Percentiles rank a stretch among this genome's conserved stretches.
Evolutionary conservation across 1,140 invertebrate species (phyloP).

Genomic region (Ceratina australensis): DNA sequence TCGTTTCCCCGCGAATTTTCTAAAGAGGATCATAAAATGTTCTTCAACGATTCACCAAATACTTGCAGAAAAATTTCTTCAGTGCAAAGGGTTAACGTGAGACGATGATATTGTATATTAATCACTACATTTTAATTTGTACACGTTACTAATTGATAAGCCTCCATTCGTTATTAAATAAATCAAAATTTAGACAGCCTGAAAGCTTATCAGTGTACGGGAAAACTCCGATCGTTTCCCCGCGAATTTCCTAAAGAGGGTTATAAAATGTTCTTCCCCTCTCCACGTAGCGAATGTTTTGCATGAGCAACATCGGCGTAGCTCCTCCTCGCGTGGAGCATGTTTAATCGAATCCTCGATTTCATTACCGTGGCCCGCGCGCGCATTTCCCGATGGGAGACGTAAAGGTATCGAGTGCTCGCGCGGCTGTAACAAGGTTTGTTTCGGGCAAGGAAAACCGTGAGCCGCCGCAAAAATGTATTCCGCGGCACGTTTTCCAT

Average conservation of each 20-base stretch:
- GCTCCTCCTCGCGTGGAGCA: not conserved
- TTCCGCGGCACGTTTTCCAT: conserved; percentile 43
- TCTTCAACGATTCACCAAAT: too few species aligned
- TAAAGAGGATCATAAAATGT: conserved; percentile 23
- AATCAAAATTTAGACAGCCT: not conserved
- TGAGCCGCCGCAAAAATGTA: conserved; percentile 30
- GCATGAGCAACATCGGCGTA: not conserved
- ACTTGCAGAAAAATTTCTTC: too few species aligned
- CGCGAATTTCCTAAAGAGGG: conserved; percentile 19
- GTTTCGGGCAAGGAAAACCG: not conserved
- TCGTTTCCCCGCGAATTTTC: conserved; percentile 12
- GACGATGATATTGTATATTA: too few species aligned
- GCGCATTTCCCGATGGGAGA: not conserved
- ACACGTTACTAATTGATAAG: too few species aligned
- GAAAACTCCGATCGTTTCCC: not conserved
- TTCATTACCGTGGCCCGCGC: conserved; percentile 25
- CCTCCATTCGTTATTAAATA: too few species aligned
- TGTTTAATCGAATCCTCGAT: conserved; percentile 39
- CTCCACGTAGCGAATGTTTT: not conserved
- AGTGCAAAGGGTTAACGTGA: too few species aligned
- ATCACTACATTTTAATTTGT: too few species aligned
- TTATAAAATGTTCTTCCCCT: conserved; percentile 19
- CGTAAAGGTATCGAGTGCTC: not conserved
- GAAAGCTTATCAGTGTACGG: not conserved
- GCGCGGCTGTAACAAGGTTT: conserved; percentile 12